Percentiles rank a stretch among this genome's conserved stretches.
These are phyloP conservation scores for Malaclemys terrapin DNA, from an alignment of 2,113 vertebrate genomes.

Conservation along the genomic window DNA sequence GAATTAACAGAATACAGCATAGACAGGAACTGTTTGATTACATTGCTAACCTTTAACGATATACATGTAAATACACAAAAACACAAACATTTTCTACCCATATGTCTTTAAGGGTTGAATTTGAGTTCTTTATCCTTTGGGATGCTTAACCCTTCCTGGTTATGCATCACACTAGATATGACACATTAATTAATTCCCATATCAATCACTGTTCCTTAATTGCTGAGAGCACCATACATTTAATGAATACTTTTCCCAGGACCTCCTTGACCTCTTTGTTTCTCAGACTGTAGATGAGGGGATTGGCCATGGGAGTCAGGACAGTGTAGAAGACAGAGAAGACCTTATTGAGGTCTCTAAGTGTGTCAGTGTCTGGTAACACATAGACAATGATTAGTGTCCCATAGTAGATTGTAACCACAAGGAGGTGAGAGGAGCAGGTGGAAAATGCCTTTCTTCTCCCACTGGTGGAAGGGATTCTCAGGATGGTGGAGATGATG, in stretches of 20 bases:
- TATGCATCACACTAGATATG: no score
- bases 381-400: conserved; percentile 21
- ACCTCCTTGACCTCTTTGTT: conserved; percentile 33
- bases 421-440: conserved; percentile 31
- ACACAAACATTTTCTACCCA: no score
- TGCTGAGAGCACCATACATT: neutral
- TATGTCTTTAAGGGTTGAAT: no score
- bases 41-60: no score
- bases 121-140: no score
- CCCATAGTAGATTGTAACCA: conserved; percentile 27
- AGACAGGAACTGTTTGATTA: no score
- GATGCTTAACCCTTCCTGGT: no score
- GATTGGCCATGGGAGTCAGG: conserved; percentile 40
- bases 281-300: conserved; percentile 33
- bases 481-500: conserved; percentile 17
- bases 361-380: neutral
- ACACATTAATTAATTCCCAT: neutral
- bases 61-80: no score
- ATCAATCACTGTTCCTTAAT: neutral
- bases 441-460: conserved; percentile 41
- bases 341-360: neutral
- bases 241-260: neutral
- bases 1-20: no score
- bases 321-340: conserved; percentile 27
- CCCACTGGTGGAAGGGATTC: neutral